Percentiles rank a stretch among this genome's conserved stretches.
phyloP scores from a whole-genome alignment of 2,797 vertebrate genomes.

The Carduelis carduelis region DNA sequence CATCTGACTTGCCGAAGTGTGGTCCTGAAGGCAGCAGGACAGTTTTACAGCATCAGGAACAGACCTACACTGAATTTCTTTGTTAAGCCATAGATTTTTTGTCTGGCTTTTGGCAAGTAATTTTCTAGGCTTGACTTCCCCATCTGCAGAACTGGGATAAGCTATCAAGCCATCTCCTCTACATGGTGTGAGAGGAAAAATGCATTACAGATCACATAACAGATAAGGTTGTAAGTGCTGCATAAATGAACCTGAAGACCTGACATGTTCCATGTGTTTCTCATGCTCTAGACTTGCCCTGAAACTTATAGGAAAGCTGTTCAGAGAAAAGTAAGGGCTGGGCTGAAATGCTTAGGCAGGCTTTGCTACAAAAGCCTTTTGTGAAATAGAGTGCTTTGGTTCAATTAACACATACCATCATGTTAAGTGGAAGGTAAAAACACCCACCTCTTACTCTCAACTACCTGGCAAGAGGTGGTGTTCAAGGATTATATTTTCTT shows the following conservation, averaged over 20 bases:
- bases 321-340: neutral
- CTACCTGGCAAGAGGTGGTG: neutral
- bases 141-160: neutral
- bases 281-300: neutral
- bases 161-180: slow-evolving; percentile 6
- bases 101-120: slow-evolving; percentile 32
- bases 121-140: slow-evolving; percentile 19
- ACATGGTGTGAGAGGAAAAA: neutral
- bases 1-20: neutral
- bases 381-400: neutral
- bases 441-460: neutral
- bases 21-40: neutral
- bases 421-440: neutral
- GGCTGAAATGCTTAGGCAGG: neutral
- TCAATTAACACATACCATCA: neutral
- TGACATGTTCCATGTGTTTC: neutral
- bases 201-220: neutral
- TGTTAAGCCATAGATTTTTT: slow-evolving; percentile 19
- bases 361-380: neutral
- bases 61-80: neutral
- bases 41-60: neutral
- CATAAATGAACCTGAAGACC: neutral
- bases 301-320: neutral
- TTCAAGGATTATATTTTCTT: neutral
- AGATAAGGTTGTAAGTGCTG: neutral